Evolutionary conservation across 2,797 vertebrate species (phyloP), one percentile per base, ranked within the genome.

Genomic region (Sebastes iracundus): DNA sequence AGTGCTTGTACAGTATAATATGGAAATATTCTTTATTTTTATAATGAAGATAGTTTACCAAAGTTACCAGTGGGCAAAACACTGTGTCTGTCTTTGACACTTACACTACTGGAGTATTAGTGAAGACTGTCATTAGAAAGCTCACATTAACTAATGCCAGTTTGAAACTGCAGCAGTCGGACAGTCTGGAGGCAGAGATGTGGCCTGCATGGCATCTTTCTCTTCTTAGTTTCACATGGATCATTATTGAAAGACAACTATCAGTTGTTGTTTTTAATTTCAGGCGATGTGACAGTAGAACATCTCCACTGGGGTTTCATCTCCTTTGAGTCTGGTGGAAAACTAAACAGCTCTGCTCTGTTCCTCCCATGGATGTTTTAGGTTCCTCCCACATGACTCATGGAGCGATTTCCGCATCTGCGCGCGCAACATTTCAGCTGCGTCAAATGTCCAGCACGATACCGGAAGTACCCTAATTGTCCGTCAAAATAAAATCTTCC

Each of bases 341-440:
- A 70, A 56, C 4, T 53, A 3, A 5, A 4, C n/a, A 28, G 13
- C 33, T 4, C 22, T 9, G 7, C 30, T 35, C 22, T 3, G 7
- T 1, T n/a, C 11, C 33, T 20, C 23, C 13, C 14, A 22, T 23
- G 25, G 23, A 38, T 38, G 35, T 38, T 38, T 38, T 38, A 38
- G 35, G 7, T 1, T n/a, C 11, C 33, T 20, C 30, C 12, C 14
- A 28, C 7, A 20, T 22, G 27, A 13, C 22, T 52, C 12, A 10
- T 3, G 5, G 9, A 33, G 18, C 30, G 25, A 60, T 23, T 66
- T 96, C 94, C 94, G 94, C 81, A 88, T 88, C 75, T 94, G 94
- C 94, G 93, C 88, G 80, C 52, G 62, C 27, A 18, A 11, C 7
- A 11, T 7, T 7, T 13, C 62, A 58, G 7, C 12, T 68, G 55